phyloP scores from a whole-genome alignment of 2,797 vertebrate genomes.

The Odontamblyopus rebecca region DNA sequence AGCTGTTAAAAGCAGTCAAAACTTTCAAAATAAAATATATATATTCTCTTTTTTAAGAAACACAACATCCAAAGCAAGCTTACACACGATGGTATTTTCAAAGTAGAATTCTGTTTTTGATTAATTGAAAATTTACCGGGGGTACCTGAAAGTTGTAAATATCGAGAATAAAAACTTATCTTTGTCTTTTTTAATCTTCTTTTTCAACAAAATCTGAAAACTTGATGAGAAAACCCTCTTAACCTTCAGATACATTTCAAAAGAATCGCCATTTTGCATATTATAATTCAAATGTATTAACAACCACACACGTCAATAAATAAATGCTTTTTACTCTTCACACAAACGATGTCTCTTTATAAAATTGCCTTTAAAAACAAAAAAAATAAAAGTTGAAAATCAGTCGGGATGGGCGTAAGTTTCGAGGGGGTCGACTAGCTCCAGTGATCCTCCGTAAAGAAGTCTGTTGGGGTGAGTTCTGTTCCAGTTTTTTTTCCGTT shows the following conservation, averaged over 20 bases:
- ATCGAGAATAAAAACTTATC: background rate
- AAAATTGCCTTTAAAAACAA: background rate
- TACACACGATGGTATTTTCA: background rate
- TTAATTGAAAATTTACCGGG: background rate
- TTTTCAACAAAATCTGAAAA: background rate
- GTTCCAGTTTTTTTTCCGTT: background rate
- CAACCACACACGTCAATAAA: conserved; percentile 7
- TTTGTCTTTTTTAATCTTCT: background rate
- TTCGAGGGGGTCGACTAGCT: background rate
- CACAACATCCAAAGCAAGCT: background rate
- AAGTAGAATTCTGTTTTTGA: background rate
- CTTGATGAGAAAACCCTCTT: background rate
- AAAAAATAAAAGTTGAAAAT: background rate
- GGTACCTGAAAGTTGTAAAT: background rate
- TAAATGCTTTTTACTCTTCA: background rate
- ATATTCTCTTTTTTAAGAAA: background rate
- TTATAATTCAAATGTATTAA: background rate
- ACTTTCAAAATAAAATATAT: conserved; percentile 3
- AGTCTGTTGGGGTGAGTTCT: background rate
- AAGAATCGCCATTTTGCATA: background rate
- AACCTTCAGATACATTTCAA: background rate
- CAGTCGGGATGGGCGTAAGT: background rate
- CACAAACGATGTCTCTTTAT: background rate
- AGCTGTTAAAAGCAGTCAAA: background rate
- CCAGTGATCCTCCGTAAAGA: background rate